These are phyloP conservation scores for Drosophila baimaii DNA, from an alignment of 1,140 invertebrate genomes.

Conservation along the genomic window DNA sequence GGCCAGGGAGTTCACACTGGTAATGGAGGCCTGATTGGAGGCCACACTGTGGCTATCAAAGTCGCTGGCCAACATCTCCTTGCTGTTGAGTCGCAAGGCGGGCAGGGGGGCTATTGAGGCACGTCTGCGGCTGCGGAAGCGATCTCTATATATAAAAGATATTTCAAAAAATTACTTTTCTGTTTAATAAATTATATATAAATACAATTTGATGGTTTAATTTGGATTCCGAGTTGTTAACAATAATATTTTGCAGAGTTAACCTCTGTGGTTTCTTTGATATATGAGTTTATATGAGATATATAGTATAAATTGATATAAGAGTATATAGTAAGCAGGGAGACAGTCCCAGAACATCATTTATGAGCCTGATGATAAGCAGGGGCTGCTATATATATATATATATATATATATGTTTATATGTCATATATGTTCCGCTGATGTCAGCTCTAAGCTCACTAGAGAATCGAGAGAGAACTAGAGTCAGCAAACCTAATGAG, in stretches of 20 bases:
- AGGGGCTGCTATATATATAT: not conserved
- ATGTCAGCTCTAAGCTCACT: no score
- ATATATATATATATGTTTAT: not conserved
- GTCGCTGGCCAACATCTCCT: constrained; percentile 83
- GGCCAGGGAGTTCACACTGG: constrained; percentile 92
- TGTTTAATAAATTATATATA: no score
- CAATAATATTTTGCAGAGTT: no score
- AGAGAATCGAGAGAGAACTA: no score
- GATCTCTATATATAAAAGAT: constrained; percentile 68
- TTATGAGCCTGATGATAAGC: constrained; percentile 15
- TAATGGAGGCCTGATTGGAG: constrained; percentile 87
- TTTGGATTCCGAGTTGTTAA: no score
- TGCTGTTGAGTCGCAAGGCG: constrained; percentile 77
- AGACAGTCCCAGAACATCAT: constrained; percentile 11
- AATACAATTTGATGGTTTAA: no score
- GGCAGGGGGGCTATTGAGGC: constrained; percentile 81
- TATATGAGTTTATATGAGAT: no score
- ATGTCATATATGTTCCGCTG: not conserved
- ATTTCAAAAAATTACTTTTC: no score
- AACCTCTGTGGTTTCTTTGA: no score
- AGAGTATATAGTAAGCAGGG: not conserved
- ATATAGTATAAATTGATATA: not conserved
- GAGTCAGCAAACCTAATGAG: no score
- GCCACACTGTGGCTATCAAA: constrained; percentile 82
- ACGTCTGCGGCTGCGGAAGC: constrained; percentile 77